Evolutionary conservation across 2,888 invertebrate species (phyloP).

Genomic region (Agrotis exclamationis): DNA sequence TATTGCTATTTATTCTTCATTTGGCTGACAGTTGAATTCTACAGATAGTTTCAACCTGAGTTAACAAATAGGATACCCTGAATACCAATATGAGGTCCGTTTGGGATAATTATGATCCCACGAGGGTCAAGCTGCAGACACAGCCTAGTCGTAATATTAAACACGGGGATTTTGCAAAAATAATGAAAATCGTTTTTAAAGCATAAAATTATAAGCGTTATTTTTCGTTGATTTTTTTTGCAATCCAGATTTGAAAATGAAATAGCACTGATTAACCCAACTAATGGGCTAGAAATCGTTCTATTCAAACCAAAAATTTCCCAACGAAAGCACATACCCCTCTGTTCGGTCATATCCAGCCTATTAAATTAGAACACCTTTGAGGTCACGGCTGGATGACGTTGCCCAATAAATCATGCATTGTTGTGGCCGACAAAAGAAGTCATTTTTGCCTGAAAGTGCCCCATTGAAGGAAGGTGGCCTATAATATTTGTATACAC

Average conservation of each 20-base stretch:
- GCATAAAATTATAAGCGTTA: too few relatives aligned
- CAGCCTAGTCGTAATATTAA: too few relatives aligned
- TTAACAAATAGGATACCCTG: too few relatives aligned
- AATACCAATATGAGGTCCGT: too few relatives aligned
- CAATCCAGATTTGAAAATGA: not conserved
- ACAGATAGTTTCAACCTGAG: too few relatives aligned
- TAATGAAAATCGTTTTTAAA: too few relatives aligned
- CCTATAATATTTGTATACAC: slow-evolving; percentile 76
- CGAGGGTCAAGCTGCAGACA: too few relatives aligned
- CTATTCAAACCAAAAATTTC: not conserved
- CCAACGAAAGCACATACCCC: slow-evolving; percentile 10
- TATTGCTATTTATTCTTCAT: too few relatives aligned
- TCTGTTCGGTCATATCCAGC: slow-evolving; percentile 44
- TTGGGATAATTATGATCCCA: too few relatives aligned
- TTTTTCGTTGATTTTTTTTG: not conserved
- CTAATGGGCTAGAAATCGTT: not conserved
- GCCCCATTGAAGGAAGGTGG: slow-evolving; percentile 75
- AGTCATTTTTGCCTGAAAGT: slow-evolving; percentile 88
- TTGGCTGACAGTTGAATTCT: too few relatives aligned
- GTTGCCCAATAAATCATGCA: slow-evolving; percentile 83
- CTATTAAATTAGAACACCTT: slow-evolving; percentile 63
- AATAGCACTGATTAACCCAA: not conserved
- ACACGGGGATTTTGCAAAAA: too few relatives aligned
- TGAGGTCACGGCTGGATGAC: slow-evolving; percentile 70
- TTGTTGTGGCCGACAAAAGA: slow-evolving; percentile 87